A percentile compares a stretch with the other conserved stretches of the same genome.
Conservation (phyloP, 2,113 vertebrate genomes). For the Brachypteracias leptosomus region DNA sequence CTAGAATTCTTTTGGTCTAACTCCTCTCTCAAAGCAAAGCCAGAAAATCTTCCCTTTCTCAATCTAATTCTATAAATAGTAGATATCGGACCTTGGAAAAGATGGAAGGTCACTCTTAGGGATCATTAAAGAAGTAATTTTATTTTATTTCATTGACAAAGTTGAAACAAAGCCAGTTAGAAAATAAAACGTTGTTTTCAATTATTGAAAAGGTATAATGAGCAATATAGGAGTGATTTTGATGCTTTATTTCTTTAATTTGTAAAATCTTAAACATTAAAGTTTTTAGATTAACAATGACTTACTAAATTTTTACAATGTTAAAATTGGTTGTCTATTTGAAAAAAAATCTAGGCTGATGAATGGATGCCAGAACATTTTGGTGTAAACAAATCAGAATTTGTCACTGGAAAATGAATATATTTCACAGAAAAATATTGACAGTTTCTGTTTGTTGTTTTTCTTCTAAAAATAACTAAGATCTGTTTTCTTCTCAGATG, state of each 20-base stretch:
- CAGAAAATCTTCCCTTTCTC: neutral
- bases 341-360: neutral
- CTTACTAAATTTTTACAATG: neutral
- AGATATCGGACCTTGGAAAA: neutral
- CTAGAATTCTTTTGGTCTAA: neutral
- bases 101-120: neutral
- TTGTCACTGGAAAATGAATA: neutral
- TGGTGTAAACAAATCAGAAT: neutral
- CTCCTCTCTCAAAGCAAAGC: neutral
- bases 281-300: neutral
- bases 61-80: neutral
- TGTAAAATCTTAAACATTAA: neutral
- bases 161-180: neutral
- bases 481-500: neutral
- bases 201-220: neutral
- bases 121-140: neutral
- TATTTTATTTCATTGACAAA: neutral
- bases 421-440: neutral
- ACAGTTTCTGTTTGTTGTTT: neutral
- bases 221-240: neutral
- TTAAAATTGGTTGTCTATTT: neutral
- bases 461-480: neutral
- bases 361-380: neutral
- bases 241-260: neutral
- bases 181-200: neutral